Percentiles rank a stretch among this genome's conserved stretches.
These are phyloP conservation scores for Bactericera cockerelli DNA, from an alignment of 1,140 invertebrate genomes.

Conservation along the genomic window DNA sequence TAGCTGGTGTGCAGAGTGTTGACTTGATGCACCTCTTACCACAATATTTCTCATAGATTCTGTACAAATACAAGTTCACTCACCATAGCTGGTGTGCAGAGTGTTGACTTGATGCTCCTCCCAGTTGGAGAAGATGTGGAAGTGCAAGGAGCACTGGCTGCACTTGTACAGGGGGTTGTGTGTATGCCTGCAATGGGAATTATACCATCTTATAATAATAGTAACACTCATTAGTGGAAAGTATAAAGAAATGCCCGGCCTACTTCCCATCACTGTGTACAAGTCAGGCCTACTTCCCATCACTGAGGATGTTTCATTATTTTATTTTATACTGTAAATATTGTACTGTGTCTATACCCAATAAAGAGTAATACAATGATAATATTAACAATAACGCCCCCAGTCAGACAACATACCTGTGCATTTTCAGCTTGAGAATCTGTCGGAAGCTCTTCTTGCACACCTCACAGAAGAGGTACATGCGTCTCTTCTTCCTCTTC, in stretches of 20 bases:
- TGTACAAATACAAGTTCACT: too few relatives aligned
- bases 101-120: neutral
- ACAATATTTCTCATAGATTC: too few relatives aligned
- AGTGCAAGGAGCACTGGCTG: neutral
- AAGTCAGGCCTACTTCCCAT: too few relatives aligned
- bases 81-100: neutral
- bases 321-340: neutral
- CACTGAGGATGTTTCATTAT: neutral
- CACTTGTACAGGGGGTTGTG: constrained; percentile 2
- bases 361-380: neutral
- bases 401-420: neutral
- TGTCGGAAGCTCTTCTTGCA: neutral
- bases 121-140: neutral
- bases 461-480: neutral
- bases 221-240: too few relatives aligned
- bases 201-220: too few relatives aligned
- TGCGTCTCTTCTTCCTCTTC: neutral
- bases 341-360: neutral
- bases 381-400: too few relatives aligned
- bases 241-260: neutral
- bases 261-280: neutral
- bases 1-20: too few relatives aligned
- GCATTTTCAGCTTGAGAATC: neutral
- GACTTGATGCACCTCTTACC: too few relatives aligned
- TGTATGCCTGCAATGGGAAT: neutral